A percentile compares a stretch with the other conserved stretches of the same genome.
phyloP scores from a whole-genome alignment of 23 tunicate species.

The Trididemnum miniatum region DNA sequence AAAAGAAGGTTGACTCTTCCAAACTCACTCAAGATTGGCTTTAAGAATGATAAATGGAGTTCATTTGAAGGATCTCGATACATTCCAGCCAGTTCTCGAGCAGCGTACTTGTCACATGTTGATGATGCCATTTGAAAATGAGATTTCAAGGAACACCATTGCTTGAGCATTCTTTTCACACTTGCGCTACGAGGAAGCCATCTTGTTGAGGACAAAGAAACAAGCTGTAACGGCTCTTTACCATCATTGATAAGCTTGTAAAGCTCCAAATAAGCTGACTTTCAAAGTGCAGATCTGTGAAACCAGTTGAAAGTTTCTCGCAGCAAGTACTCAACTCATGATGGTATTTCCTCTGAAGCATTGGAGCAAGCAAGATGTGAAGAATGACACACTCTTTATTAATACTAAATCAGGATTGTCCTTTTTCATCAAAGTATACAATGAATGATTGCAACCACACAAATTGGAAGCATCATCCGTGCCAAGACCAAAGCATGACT shows the following conservation, averaged over 20 bases:
- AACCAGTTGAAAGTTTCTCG: conserved; percentile 16
- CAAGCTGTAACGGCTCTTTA: conserved; percentile 1
- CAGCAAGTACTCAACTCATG: not conserved
- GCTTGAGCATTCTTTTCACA: not conserved
- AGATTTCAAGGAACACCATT: conserved; percentile 3
- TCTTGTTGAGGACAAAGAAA: conserved; percentile 1
- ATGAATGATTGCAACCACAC: not conserved
- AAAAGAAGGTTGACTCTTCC: not conserved
- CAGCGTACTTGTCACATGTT: not conserved
- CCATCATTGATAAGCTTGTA: conserved; percentile 4
- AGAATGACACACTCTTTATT: not conserved
- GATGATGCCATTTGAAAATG: conserved; percentile 1
- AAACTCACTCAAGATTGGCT: conserved; percentile 3
- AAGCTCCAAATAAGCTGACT: not conserved
- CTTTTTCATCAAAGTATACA: not conserved
- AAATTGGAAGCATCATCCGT: conserved; percentile 20
- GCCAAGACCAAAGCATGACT: not conserved
- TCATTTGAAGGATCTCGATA: not conserved
- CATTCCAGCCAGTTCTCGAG: not conserved
- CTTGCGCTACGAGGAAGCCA: conserved; percentile 13
- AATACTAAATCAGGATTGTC: conserved; percentile 1
- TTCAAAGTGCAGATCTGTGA: conserved; percentile 7
- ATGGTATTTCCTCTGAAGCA: conserved; percentile 9
- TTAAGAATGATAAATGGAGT: not conserved
- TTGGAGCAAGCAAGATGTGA: not conserved